Evolutionary conservation across 2,113 vertebrate genomes (phyloP).

Genomic region (Heptranchias perlo): DNA sequence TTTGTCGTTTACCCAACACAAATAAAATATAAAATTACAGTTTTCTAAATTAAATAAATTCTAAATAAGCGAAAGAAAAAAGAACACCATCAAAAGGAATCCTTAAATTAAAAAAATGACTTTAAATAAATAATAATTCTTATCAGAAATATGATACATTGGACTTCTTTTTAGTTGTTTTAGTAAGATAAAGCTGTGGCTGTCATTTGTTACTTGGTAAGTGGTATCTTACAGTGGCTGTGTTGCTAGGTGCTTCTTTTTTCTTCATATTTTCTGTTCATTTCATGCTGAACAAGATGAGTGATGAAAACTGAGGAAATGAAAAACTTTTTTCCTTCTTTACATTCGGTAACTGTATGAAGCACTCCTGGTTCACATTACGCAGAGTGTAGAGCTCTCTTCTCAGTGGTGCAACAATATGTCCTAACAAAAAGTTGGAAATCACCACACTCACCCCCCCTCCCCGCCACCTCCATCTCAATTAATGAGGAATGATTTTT

Average conservation of each 20-base stretch:
- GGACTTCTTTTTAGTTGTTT: too few relatives aligned
- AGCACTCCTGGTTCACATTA: background rate
- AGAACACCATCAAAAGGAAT: background rate
- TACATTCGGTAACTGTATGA: background rate
- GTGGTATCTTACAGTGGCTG: background rate
- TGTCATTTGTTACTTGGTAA: background rate
- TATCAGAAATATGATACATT: background rate
- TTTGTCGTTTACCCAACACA: background rate
- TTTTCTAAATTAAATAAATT: background rate
- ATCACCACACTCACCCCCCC: background rate
- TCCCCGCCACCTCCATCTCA: background rate
- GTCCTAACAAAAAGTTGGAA: background rate
- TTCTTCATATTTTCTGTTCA: slow-evolving; percentile 7
- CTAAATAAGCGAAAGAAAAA: background rate
- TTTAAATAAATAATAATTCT: background rate
- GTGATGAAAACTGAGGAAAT: background rate
- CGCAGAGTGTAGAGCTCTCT: background rate
- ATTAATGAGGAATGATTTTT: background rate
- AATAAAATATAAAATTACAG: background rate
- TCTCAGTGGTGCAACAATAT: background rate
- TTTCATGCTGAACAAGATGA: background rate
- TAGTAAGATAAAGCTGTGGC: background rate
- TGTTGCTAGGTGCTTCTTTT: background rate
- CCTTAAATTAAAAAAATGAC: background rate
- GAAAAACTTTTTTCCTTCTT: background rate